Conservation (phyloP, 1,140 invertebrate genomes). For the Drosophila lacertosa region DNA sequence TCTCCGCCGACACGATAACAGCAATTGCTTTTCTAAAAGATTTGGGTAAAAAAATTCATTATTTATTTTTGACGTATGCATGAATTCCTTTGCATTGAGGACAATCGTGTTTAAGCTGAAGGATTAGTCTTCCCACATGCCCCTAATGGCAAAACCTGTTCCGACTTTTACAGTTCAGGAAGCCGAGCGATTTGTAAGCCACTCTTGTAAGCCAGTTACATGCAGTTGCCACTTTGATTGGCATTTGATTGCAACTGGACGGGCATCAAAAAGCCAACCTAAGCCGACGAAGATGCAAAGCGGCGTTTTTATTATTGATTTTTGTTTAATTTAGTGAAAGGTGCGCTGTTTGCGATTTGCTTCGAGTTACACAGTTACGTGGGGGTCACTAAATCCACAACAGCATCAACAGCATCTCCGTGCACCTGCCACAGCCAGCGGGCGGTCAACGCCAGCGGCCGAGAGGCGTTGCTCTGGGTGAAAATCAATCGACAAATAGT, state of each 20-base stretch:
- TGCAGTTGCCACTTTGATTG: background rate
- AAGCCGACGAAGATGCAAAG: conserved; percentile 21
- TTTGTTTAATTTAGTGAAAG: conserved; percentile 52
- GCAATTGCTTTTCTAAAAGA: too few relatives aligned
- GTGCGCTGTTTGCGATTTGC: conserved; percentile 35
- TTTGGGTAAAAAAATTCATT: too few relatives aligned
- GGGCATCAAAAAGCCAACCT: conserved; percentile 9
- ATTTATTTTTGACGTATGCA: too few relatives aligned
- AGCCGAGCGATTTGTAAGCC: conserved; percentile 4
- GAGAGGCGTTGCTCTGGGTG: conserved; percentile 27
- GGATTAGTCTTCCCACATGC: background rate
- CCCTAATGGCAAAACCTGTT: background rate
- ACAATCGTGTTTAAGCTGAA: background rate
- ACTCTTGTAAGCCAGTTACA: background rate
- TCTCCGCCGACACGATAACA: too few relatives aligned
- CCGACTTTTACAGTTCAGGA: conserved; percentile 14
- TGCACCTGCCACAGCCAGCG: conserved; percentile 22
- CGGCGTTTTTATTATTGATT: conserved; percentile 43
- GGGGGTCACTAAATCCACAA: conserved; percentile 27
- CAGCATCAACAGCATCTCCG: background rate
- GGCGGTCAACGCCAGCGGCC: conserved; percentile 13
- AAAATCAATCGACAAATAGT: conserved; percentile 34
- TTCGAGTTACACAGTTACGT: conserved; percentile 19
- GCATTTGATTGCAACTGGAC: background rate
- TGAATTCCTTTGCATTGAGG: background rate